A percentile compares a stretch with the other conserved stretches of the same genome.
These are phyloP conservation scores for Mesorhabditis belari DNA, from an alignment of 2,888 invertebrate genomes.

Conservation along the genomic window DNA sequence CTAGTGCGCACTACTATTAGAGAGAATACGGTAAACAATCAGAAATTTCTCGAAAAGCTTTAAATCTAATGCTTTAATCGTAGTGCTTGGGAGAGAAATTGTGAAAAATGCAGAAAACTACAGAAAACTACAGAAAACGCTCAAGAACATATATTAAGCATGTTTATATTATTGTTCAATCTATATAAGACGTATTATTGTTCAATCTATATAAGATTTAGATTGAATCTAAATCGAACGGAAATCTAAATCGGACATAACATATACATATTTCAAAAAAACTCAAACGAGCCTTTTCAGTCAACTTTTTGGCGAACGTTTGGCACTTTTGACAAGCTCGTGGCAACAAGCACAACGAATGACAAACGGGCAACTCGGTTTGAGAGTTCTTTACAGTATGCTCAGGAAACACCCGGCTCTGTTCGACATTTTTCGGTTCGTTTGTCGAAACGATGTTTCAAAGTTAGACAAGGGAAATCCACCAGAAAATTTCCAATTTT, in stretches of 20 bases:
- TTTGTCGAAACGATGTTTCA: no score
- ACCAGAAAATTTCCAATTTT: no score
- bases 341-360: conserved; percentile 35
- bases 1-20: no score
- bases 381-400: conserved; percentile 43
- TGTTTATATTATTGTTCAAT: background rate
- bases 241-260: background rate
- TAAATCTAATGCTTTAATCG: no score
- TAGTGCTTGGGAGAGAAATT: no score
- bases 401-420: conserved; percentile 38
- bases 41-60: background rate
- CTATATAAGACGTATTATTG: no score
- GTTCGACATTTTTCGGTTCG: conserved; percentile 21
- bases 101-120: no score
- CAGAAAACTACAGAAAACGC: no score
- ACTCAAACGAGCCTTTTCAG: no score
- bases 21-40: no score
- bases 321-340: conserved; percentile 25
- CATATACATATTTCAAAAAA: no score
- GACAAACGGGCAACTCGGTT: conserved; percentile 41
- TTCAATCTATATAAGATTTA: background rate
- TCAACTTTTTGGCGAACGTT: conserved; percentile 26
- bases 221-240: background rate
- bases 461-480: no score
- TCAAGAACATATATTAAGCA: background rate